phyloP scores from a whole-genome alignment of 30 jellyfish, hydroid and myxozoan genomes.

The Mastigias papua region DNA sequence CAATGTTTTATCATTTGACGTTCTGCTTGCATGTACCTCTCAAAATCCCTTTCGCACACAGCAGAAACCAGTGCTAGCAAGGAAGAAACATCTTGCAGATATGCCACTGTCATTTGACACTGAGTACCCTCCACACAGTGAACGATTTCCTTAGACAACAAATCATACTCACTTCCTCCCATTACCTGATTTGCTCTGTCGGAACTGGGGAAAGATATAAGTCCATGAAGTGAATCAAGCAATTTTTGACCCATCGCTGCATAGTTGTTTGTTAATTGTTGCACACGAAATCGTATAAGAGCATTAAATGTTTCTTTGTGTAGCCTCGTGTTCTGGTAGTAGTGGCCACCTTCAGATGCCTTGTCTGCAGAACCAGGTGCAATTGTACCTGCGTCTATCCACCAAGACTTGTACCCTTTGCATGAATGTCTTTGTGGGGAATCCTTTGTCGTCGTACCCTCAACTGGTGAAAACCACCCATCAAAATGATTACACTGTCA shows the following conservation, averaged over 20 bases:
- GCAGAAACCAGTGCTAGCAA: constrained; percentile 68
- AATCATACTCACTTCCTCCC: no score
- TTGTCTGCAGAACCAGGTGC: constrained; percentile 60
- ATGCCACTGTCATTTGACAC: constrained; percentile 57
- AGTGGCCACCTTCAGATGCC: constrained; percentile 58
- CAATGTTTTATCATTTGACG: constrained; percentile 31
- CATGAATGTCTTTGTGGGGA: constrained; percentile 29
- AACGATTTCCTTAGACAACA: background rate
- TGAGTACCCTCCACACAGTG: constrained; percentile 24
- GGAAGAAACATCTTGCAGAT: constrained; percentile 45
- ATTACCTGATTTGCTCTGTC: no score
- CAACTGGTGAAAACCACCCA: constrained; percentile 80
- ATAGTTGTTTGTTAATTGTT: background rate
- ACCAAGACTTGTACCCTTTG: constrained; percentile 47
- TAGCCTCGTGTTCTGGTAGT: constrained; percentile 51
- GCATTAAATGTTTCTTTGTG: constrained; percentile 74
- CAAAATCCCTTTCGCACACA: constrained; percentile 25
- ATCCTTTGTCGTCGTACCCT: constrained; percentile 45
- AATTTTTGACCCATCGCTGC: background rate
- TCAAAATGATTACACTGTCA: constrained; percentile 20
- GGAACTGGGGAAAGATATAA: no score
- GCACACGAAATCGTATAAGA: constrained; percentile 38
- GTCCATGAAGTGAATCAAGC: background rate
- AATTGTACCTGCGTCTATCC: constrained; percentile 60
- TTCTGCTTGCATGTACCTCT: constrained; percentile 60